Evolutionary conservation across 2,113 vertebrate genomes (phyloP).

Genomic region (Rhinopomastus cyanomelas): DNA sequence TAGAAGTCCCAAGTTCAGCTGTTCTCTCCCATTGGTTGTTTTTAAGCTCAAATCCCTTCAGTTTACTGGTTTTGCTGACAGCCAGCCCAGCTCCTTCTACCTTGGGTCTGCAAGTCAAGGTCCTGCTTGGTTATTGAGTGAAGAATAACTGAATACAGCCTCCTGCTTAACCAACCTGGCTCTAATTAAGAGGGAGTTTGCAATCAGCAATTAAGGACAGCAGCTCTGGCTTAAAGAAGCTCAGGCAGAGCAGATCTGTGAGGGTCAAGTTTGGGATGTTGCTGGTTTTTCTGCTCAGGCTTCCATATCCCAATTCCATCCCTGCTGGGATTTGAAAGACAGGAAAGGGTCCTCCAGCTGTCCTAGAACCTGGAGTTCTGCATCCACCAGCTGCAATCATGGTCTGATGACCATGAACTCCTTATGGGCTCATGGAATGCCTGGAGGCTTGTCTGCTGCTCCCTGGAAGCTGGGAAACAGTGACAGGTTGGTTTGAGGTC

Average conservation of each 20-base stretch:
- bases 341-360: rapidly evolving
- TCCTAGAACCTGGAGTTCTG: not conserved
- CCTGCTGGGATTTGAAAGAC: not conserved
- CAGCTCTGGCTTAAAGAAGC: not conserved
- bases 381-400: rapidly evolving
- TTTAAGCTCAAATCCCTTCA: not conserved
- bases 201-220: not conserved
- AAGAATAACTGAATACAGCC: not conserved
- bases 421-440: rapidly evolving
- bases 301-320: rapidly evolving
- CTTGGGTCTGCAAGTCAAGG: not conserved
- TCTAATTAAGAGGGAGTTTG: not conserved
- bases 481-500: not conserved
- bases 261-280: no score
- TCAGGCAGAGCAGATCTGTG: not conserved
- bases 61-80: not conserved
- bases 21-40: not conserved
- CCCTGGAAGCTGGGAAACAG: not conserved
- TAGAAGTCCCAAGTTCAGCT: not conserved
- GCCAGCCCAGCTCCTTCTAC: not conserved
- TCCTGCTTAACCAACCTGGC: not conserved
- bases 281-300: no score
- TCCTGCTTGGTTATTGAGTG: not conserved
- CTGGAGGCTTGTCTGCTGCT: not conserved
- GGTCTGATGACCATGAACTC: not conserved